Conservation (phyloP, 2,113 vertebrate species). For the Corythoichthys haematopterus region DNA sequence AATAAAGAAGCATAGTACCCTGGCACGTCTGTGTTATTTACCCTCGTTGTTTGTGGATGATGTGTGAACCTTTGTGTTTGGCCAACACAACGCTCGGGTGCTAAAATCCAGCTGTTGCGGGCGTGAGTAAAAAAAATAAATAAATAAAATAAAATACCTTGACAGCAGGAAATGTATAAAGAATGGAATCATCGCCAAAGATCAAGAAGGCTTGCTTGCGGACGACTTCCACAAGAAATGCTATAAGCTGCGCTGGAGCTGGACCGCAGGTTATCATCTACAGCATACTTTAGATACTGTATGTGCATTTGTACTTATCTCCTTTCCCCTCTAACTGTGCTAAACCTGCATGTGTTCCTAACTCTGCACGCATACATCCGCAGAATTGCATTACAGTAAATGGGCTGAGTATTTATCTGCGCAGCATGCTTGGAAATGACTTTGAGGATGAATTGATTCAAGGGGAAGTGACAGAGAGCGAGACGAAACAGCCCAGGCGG, state of each 20-base stretch:
- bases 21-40: constrained; percentile 39
- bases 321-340: constrained; percentile 18
- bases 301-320: constrained; percentile 20
- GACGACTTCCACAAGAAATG: not conserved
- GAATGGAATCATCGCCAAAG: constrained; percentile 45
- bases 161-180: constrained; percentile 15
- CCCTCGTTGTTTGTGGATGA: constrained; percentile 45
- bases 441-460: constrained; percentile 59
- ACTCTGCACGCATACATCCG: not conserved
- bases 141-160: not conserved
- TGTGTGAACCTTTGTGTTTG: constrained; percentile 30
- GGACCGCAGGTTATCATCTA: constrained; percentile 23
- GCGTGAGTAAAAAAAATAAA: not conserved
- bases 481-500: constrained; percentile 36
- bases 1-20: constrained; percentile 1
- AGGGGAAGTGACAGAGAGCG: constrained; percentile 36
- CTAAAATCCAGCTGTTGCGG: constrained; percentile 34
- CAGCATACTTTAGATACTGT: constrained; percentile 32
- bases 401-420: constrained; percentile 47
- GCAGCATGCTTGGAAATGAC: constrained; percentile 52
- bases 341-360: constrained; percentile 10
- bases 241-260: no score
- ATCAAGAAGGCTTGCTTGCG: constrained; percentile 39
- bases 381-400: constrained; percentile 46
- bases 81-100: constrained; percentile 51